Evolutionary conservation across 64 coral and sea anemone genomes (phyloP).

Genomic region (Stylophora pistillata): DNA sequence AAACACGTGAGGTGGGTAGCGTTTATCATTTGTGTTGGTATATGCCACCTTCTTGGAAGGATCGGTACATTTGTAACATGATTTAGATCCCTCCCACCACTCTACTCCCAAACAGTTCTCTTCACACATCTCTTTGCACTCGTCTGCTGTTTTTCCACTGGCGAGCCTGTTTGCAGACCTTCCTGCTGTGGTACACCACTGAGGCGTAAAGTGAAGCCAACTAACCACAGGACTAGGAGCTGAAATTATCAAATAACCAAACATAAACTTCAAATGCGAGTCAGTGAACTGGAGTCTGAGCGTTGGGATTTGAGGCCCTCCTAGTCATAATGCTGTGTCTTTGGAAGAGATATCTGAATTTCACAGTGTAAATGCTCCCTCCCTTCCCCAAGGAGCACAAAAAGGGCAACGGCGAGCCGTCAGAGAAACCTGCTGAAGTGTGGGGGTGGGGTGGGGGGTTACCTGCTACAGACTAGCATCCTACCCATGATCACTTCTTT

Average conservation of each 20-base stretch:
- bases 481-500: too few species aligned
- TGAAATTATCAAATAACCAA: neutral
- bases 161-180: neutral
- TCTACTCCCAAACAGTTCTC: neutral
- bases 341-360: too few species aligned
- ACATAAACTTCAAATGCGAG: too few species aligned
- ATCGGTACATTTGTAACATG: neutral
- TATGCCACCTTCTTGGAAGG: neutral
- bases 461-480: too few species aligned
- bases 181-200: neutral
- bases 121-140: constrained; percentile 23
- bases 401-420: too few species aligned
- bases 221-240: neutral
- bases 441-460: too few species aligned
- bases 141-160: neutral
- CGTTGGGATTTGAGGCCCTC: neutral
- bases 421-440: too few species aligned
- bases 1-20: constrained; percentile 33
- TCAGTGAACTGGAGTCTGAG: neutral
- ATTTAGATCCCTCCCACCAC: neutral
- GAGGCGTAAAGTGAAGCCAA: constrained; percentile 20
- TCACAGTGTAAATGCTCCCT: too few species aligned
- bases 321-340: too few species aligned
- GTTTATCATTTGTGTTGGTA: neutral
- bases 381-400: too few species aligned